Conservation (phyloP, 2,113 vertebrate species). For the Hippolais icterina region DNA sequence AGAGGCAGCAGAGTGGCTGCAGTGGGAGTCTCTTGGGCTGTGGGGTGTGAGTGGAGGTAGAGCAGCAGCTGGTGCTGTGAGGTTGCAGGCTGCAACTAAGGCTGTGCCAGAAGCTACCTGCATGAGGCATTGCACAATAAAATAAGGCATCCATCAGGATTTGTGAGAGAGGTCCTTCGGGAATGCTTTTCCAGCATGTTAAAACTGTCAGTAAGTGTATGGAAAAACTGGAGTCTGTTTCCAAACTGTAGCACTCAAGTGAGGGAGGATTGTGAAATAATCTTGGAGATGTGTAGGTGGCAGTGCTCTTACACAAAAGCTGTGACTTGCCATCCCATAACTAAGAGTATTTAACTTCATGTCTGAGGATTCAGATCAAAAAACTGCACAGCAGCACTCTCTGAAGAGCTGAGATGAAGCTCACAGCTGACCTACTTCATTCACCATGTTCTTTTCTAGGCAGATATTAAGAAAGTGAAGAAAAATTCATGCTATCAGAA, state of each 20-base stretch:
- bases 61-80: background rate
- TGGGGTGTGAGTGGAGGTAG: background rate
- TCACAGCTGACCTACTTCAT: background rate
- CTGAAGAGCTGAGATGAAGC: background rate
- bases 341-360: background rate
- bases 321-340: background rate
- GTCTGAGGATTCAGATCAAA: background rate
- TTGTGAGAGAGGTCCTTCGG: background rate
- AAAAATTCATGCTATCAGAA: background rate
- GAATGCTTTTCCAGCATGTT: background rate
- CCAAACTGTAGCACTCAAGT: background rate
- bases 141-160: background rate
- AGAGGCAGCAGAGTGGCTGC: background rate
- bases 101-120: background rate
- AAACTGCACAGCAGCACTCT: background rate
- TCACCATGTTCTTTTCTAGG: background rate
- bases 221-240: background rate
- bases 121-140: fast-evolving
- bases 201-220: background rate
- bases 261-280: background rate
- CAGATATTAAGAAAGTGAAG: background rate
- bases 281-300: background rate
- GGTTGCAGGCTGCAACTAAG: background rate
- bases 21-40: background rate
- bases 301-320: background rate